Evolutionary conservation across 2,888 invertebrate genomes (phyloP).

Genomic region (Euclidia mi): DNA sequence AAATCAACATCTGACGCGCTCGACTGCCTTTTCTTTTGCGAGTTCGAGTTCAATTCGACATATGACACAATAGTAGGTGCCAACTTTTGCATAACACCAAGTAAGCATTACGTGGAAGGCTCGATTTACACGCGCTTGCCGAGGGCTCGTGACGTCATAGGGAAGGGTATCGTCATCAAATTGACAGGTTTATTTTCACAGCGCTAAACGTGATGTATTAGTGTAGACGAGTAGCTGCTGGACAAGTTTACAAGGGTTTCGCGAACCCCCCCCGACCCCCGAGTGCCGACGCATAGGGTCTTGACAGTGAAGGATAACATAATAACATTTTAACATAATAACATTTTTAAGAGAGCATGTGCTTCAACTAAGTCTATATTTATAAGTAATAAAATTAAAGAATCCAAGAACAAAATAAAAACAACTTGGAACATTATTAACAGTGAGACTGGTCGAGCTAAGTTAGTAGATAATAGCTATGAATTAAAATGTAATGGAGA

Average conservation of each 20-base stretch:
- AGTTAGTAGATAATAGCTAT: too few relatives aligned
- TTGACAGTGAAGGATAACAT: not conserved
- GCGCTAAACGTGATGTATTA: constrained; percentile 17
- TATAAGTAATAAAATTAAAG: too few relatives aligned
- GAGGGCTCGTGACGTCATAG: constrained; percentile 21
- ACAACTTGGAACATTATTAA: too few relatives aligned
- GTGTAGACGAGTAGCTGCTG: constrained; percentile 1
- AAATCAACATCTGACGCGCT: too few relatives aligned
- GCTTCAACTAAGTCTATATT: too few relatives aligned
- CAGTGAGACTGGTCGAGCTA: too few relatives aligned
- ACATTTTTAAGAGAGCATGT: too few relatives aligned
- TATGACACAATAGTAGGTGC: constrained; percentile 6
- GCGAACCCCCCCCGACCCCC: not conserved
- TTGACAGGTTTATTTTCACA: constrained; percentile 58
- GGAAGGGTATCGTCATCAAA: constrained; percentile 33
- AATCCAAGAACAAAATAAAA: too few relatives aligned
- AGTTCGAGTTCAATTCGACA: not conserved
- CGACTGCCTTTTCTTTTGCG: too few relatives aligned
- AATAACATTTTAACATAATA: too few relatives aligned
- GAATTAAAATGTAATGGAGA: too few relatives aligned
- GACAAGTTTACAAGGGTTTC: constrained; percentile 7
- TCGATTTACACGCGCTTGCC: constrained; percentile 19
- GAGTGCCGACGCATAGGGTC: not conserved
- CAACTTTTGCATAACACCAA: constrained; percentile 13
- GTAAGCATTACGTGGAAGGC: constrained; percentile 5